Conservation (phyloP, 2,113 vertebrate genomes). For the Osmerus mordax region DNA sequence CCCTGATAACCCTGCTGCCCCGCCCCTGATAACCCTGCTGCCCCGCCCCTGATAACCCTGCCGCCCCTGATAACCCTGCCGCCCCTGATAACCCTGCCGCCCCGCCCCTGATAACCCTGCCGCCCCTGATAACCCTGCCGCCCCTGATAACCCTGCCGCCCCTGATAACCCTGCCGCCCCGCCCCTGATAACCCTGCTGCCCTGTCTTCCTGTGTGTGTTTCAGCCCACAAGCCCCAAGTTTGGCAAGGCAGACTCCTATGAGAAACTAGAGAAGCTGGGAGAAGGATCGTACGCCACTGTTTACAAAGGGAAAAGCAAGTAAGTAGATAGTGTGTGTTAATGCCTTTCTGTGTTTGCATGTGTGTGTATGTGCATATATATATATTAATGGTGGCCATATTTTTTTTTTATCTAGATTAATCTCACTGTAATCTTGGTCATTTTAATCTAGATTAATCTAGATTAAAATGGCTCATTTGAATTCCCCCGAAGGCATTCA, state of each 20-base stretch:
- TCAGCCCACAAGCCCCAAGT: constrained; percentile 96
- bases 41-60: too few relatives aligned
- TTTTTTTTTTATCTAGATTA: too few relatives aligned
- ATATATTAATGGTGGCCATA: not conserved
- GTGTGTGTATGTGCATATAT: not conserved
- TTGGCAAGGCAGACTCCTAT: constrained; percentile 97
- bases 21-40: not conserved
- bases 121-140: too few relatives aligned
- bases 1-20: too few relatives aligned
- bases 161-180: too few relatives aligned
- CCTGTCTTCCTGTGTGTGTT: constrained; percentile 39
- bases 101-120: too few relatives aligned
- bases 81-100: not conserved
- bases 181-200: not conserved
- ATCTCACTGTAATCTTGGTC: too few relatives aligned
- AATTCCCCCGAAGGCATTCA: too few relatives aligned
- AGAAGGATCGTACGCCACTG: constrained; percentile 96
- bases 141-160: not conserved
- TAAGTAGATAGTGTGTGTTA: constrained; percentile 68
- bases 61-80: too few relatives aligned
- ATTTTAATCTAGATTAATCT: too few relatives aligned
- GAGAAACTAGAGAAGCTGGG: constrained; percentile 98
- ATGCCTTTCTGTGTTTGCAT: constrained; percentile 2
- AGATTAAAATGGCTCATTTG: too few relatives aligned
- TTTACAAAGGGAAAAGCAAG: constrained; percentile 99